A percentile compares a stretch with the other conserved stretches of the same genome.
phyloP scores from a whole-genome alignment of 2,113 vertebrate genomes.

The Nothobranchius kuhntae region DNA sequence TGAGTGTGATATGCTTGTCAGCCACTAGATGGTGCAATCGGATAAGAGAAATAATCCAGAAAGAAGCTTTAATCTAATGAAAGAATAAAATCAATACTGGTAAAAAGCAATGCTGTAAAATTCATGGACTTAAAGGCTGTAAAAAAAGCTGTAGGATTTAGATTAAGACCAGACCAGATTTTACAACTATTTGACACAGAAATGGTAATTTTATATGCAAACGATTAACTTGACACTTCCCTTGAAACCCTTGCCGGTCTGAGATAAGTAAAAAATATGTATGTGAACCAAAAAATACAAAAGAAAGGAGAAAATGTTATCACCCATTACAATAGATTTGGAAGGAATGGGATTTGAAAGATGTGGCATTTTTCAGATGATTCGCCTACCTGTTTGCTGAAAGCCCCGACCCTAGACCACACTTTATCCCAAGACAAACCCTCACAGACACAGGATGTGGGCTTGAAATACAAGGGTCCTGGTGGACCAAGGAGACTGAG shows the following conservation, averaged over 20 bases:
- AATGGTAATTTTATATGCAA: no score
- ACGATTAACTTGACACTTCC: no score
- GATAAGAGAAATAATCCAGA: no score
- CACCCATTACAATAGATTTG: neutral
- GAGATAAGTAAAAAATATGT: conserved; percentile 5
- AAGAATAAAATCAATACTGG: no score
- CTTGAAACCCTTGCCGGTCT: no score
- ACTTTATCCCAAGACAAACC: conserved; percentile 69
- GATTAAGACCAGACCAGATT: neutral
- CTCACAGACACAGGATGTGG: conserved; percentile 65
- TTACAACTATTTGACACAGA: no score
- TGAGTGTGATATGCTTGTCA: no score
- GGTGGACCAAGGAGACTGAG: conserved; percentile 72
- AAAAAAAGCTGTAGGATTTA: no score
- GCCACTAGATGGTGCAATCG: no score
- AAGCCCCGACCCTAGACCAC: conserved; percentile 65
- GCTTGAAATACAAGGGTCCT: conserved; percentile 55
- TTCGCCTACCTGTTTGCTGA: conserved; percentile 72
- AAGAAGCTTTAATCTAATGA: no score
- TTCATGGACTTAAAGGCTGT: no score
- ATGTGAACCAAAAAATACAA: conserved; percentile 10
- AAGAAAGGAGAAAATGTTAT: conserved; percentile 33
- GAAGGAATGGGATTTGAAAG: conserved; percentile 51
- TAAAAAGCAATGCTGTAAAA: no score
- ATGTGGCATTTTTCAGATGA: conserved; percentile 54